Evolutionary conservation across 2,888 invertebrate species (phyloP), one percentile per base, ranked within the genome.

Genomic region (Coelopa pilipes): DNA sequence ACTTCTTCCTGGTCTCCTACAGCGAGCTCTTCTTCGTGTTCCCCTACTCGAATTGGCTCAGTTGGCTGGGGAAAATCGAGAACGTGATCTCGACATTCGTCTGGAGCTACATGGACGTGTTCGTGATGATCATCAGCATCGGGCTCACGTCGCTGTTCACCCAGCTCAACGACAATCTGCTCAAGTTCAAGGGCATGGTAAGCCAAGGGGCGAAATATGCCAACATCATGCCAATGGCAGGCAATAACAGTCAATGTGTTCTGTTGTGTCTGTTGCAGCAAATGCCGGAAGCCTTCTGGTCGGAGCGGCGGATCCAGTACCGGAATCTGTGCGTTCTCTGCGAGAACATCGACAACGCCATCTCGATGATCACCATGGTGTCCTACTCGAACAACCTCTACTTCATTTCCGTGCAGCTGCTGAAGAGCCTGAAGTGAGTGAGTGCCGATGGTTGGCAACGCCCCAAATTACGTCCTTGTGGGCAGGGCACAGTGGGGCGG

Each of bases 41-140:
- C 19, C 74, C 79, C 1, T 87, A 84, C 72, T 82, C 85, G 11
- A 12, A 74, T 3, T 57, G 76, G 34, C 63, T 84, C 78, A 86
- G 82, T 0, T 70, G 84, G 68, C 80, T 81, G 78, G 85, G 83
- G 4, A 86, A 85, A 76, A n/a, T 84, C 1, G 73, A 91, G 70
- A 90, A 93, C 77, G 80, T 92, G 3, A 80, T 91, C 5, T 90
- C 91, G 2, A 93, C 93, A 0, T 91, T 92, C 70, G 88, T 91
- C 0, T 94, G 93, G 93, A 93, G 92, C 81, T 93, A 92, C 75
- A 92, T 92, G 85, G 93, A 93, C 81, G 85, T 93, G 68, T 91
- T 93, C 78, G 91, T 94, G 24, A 93, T 93, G 82, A 82, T 93
- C n/a, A 88, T 93, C 19, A 93, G 93, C 84, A 89, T 92, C 82